A percentile compares a stretch with the other conserved stretches of the same genome.
Conservation (phyloP, 2,888 invertebrate genomes). For the Dysmachus trigonus region DNA sequence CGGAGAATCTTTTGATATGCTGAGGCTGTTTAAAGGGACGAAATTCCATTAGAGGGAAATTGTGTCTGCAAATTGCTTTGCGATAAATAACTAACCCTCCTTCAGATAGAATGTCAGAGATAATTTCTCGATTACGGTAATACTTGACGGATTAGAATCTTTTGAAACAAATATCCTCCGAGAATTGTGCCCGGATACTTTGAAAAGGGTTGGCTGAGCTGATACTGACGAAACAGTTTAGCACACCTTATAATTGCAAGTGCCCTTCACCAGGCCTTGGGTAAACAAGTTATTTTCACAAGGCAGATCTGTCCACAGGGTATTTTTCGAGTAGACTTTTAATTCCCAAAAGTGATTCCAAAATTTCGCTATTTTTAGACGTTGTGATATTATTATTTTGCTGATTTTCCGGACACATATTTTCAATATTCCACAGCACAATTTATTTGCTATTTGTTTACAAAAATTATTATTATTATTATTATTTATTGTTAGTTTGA, state of each 20-base stretch:
- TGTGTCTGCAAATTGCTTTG: constrained; percentile 40
- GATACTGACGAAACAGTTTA: background rate
- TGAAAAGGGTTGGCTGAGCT: background rate
- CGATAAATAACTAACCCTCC: constrained; percentile 40
- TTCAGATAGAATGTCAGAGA: constrained; percentile 33
- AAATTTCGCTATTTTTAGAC: background rate
- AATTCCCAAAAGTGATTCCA: background rate
- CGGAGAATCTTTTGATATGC: constrained; percentile 43
- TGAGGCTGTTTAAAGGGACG: constrained; percentile 33
- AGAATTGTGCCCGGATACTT: background rate
- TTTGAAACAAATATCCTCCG: constrained; percentile 2
- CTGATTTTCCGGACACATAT: too few species aligned
- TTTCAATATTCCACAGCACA: too few species aligned
- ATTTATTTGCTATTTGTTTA: too few species aligned
- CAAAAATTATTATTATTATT: too few species aligned
- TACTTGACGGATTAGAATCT: constrained; percentile 38
- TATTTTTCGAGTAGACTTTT: background rate
- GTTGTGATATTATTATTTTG: too few species aligned
- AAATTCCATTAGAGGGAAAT: constrained; percentile 36
- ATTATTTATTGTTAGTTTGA: too few species aligned
- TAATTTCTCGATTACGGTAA: constrained; percentile 4
- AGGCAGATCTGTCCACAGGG: background rate
- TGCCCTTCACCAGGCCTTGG: background rate
- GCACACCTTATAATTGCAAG: background rate
- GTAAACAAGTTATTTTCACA: background rate